These are phyloP conservation scores for Hippasteria phrygiana DNA, from an alignment of 53 echinoderm and acorn worm genomes.

Conservation along the genomic window DNA sequence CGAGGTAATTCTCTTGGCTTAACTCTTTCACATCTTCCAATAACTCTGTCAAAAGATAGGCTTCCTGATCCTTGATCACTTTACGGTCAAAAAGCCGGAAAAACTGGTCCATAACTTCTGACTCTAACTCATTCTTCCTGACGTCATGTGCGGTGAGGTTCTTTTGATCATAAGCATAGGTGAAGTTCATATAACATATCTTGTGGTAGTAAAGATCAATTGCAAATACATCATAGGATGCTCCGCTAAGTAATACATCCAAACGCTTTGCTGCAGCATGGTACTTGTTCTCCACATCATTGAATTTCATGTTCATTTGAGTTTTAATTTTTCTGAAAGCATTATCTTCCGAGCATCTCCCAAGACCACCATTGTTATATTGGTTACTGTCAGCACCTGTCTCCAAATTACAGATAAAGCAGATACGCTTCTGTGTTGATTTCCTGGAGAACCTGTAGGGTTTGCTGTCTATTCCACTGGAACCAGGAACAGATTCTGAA, in stretches of 20 bases:
- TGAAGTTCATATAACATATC: not conserved
- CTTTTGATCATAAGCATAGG: not conserved
- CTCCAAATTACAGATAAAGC: no score
- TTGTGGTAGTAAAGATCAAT: not conserved
- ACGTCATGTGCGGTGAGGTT: not conserved
- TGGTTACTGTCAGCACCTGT: no score
- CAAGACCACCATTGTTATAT: slow-evolving; percentile 10
- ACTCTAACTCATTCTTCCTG: no score
- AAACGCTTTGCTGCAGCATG: slow-evolving; percentile 29
- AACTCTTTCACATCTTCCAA: not conserved
- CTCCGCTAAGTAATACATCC: no score
- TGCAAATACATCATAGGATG: slow-evolving; percentile 7
- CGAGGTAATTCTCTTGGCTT: not conserved
- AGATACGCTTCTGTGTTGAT: no score
- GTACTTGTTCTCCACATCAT: slow-evolving; percentile 8
- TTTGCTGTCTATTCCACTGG: no score
- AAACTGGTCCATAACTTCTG: not conserved
- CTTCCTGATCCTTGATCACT: slow-evolving; percentile 11
- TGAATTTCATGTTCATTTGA: no score
- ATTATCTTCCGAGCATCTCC: not conserved
- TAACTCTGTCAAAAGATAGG: not conserved
- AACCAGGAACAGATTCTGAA: no score
- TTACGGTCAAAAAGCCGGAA: not conserved
- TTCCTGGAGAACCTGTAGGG: no score
- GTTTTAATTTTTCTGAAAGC: not conserved